A percentile compares a stretch with the other conserved stretches of the same genome.
These are phyloP conservation scores for Tiliacea citrago DNA, from an alignment of 2,888 invertebrate genomes.

Conservation along the genomic window DNA sequence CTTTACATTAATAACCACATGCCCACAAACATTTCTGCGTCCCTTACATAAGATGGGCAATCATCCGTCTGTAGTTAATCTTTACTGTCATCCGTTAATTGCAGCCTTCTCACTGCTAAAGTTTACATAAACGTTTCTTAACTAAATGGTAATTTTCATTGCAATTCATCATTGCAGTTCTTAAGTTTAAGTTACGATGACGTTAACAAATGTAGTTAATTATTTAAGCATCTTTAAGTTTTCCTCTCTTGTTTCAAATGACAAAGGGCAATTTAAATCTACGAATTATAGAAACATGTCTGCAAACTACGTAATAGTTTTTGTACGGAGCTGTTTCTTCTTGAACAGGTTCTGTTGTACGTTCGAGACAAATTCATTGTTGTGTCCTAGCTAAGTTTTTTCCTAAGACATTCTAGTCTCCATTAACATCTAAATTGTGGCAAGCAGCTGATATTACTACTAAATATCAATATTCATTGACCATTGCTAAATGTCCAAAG, in stretches of 20 bases:
- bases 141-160: conserved; percentile 23
- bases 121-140: conserved; percentile 35
- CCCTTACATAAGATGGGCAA: conserved; percentile 21
- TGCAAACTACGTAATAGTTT: neutral
- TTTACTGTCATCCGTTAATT: conserved; percentile 39
- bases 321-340: neutral
- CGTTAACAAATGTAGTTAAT: conserved; percentile 5
- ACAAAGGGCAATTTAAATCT: neutral
- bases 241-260: neutral
- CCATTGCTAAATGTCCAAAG: conserved; percentile 26
- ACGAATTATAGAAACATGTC: neutral
- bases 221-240: neutral
- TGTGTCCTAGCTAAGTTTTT: neutral
- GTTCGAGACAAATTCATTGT: neutral
- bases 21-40: conserved; percentile 2
- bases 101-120: conserved; percentile 10
- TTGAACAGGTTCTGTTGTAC: neutral
- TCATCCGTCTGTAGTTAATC: conserved; percentile 28
- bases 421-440: conserved; percentile 20
- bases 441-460: conserved; percentile 11
- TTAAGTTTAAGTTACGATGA: conserved; percentile 15
- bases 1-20: conserved; percentile 4
- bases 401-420: neutral
- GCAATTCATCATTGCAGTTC: conserved; percentile 26
- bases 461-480: conserved; percentile 41